Evolutionary conservation across 2,797 vertebrate species (phyloP).

Genomic region (Acridotheres tristis): DNA sequence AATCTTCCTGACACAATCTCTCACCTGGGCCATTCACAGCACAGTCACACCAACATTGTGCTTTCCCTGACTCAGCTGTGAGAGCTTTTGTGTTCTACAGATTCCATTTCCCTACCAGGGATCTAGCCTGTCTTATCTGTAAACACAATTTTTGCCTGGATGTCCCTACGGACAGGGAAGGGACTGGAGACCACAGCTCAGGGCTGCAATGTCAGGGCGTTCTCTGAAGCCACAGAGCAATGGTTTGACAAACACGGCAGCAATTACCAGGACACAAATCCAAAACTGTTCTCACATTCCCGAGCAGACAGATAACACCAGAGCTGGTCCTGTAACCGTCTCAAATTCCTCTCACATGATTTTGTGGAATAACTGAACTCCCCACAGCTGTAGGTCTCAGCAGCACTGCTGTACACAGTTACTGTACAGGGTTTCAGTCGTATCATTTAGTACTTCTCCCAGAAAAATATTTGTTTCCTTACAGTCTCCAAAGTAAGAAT

Average conservation of each 20-base stretch:
- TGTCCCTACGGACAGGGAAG: accelerated
- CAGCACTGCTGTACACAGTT: neutral
- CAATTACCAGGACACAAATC: neutral
- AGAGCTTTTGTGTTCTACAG: neutral
- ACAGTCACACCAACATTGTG: neutral
- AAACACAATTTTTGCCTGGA: neutral
- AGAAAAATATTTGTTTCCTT: neutral
- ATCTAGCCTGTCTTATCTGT: neutral
- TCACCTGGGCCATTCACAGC: neutral
- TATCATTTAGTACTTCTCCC: neutral
- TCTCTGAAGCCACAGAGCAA: neutral
- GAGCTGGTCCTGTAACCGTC: neutral
- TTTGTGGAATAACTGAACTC: neutral
- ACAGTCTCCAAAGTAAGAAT: neutral
- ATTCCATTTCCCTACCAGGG: neutral
- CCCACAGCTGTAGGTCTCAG: neutral
- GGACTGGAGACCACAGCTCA: neutral
- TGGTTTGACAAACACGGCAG: neutral
- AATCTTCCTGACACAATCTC: neutral
- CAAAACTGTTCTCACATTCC: neutral
- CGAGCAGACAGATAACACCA: neutral
- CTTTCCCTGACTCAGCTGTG: neutral
- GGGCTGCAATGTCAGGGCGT: accelerated
- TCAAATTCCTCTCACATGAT: neutral
- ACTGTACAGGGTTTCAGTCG: neutral